Percentiles rank a stretch among this genome's conserved stretches.
Evolutionary conservation across 2,113 vertebrate genomes (phyloP).

Genomic region (Phrynocephalus versicolor): DNA sequence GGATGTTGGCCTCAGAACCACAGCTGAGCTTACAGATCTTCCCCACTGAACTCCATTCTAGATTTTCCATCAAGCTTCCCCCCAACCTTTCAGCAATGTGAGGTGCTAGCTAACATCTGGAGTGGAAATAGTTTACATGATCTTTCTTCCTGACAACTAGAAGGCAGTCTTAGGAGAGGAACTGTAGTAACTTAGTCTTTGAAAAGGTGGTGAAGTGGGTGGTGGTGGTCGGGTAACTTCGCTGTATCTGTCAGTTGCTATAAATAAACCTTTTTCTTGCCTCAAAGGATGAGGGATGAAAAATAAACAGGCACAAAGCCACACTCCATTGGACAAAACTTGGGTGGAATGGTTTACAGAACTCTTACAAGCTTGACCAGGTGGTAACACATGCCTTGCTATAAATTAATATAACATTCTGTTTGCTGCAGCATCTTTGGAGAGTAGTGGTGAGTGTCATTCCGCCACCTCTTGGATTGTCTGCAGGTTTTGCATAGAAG

Average conservation of each 20-base stretch:
- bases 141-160: background rate
- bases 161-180: background rate
- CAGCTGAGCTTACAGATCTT: background rate
- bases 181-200: background rate
- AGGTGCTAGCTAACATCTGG: background rate
- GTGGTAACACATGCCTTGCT: background rate
- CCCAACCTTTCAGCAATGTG: background rate
- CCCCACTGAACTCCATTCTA: background rate
- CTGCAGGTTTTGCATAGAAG: background rate
- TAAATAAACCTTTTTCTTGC: background rate
- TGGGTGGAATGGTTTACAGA: background rate
- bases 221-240: background rate
- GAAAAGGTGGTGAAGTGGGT: background rate
- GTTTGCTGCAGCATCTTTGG: background rate
- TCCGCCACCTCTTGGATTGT: background rate
- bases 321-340: background rate
- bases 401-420: background rate
- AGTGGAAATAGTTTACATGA: background rate
- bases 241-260: background rate
- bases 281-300: background rate
- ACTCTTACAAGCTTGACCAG: background rate
- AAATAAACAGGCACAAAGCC: background rate
- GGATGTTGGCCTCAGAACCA: background rate
- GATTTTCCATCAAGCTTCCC: background rate
- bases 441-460: background rate